Base-by-base conservation (phyloP, 2,113 vertebrate species). In the Heterotilapia buettikoferi region DNA sequence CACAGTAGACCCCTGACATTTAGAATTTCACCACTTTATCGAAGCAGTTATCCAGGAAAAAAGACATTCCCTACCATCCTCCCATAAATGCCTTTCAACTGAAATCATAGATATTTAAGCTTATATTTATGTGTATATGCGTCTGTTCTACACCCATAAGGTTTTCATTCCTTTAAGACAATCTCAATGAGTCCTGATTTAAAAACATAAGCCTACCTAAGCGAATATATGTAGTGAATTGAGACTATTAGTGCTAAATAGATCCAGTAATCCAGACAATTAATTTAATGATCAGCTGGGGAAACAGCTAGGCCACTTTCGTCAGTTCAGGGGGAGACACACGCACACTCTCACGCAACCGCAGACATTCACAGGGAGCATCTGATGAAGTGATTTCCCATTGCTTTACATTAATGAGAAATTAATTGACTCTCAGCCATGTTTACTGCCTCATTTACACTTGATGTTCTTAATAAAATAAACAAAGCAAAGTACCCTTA, bases 221-320 rank as follows among this genome's bases (percentile, higher is more conserved):
- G 50, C 52, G 18, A 92, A 80, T 82, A 38, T 36, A 80, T 26
- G 14, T 80, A 86, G 61, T 61, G 45, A 91, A 86, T 59, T 40
- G 7, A 63, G 56, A 50, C 88, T 85, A 85, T 93, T 90, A 92
- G 47, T 19, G 24, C 86, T 90, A 81, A 92, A 92, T 86, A 80
- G 88, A 82, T 89, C 85, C 43, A 36, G 86, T 93, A 92, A 91
- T 92, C 86, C 88, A 10, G 82, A 76, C 80, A 81, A 84, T 94
- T 92, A 88, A 85, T 56, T 85, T 90, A 88, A 89, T 18, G 84
- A 94, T 93, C 86, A 88, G 13, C 86, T 80, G 71, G 54, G 83
- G 85, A 68, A 86, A 80, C 85, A 88, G 84, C 57, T 33, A 19
- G 5, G 29, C 29, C 57, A 33, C n/a, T 90, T 92, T 88, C 50